Percentiles rank a stretch among this genome's conserved stretches.
Conservation (phyloP, 1,140 invertebrate genomes). For the Piezodorus guildinii region DNA sequence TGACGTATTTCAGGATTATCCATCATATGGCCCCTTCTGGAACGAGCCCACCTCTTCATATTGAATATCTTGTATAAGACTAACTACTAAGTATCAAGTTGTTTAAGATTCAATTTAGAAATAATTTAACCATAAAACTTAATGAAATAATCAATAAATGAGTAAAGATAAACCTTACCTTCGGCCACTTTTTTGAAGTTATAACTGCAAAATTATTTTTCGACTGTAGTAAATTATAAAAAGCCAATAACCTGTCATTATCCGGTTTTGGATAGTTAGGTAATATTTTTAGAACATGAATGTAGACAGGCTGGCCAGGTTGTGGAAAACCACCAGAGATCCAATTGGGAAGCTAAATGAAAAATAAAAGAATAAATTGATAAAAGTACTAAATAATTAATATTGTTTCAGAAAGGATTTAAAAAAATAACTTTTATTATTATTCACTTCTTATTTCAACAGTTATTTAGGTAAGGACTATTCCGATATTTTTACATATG, state of each 20-base stretch:
- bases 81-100: too few species aligned
- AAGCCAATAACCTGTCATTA: conserved; percentile 3
- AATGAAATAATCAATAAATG: too few species aligned
- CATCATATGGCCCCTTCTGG: too few species aligned
- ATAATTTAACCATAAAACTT: too few species aligned
- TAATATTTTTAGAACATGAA: conserved; percentile 15
- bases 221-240: conserved; percentile 17
- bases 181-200: conserved; percentile 1
- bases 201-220: background rate
- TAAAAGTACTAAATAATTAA: background rate
- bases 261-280: conserved; percentile 14
- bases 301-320: background rate
- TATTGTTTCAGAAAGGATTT: too few species aligned
- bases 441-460: too few species aligned
- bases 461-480: too few species aligned
- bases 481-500: too few species aligned
- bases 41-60: too few species aligned
- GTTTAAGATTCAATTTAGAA: too few species aligned
- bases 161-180: conserved; percentile 8
- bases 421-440: conserved; percentile 14
- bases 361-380: conserved; percentile 11
- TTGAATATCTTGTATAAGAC: too few species aligned
- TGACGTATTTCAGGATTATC: too few species aligned
- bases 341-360: conserved; percentile 13
- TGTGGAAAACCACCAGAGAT: conserved; percentile 1